Evolutionary conservation across 2,113 vertebrate species (phyloP), one percentile per base, ranked within the genome.

Genomic region (Oryzias woworae): DNA sequence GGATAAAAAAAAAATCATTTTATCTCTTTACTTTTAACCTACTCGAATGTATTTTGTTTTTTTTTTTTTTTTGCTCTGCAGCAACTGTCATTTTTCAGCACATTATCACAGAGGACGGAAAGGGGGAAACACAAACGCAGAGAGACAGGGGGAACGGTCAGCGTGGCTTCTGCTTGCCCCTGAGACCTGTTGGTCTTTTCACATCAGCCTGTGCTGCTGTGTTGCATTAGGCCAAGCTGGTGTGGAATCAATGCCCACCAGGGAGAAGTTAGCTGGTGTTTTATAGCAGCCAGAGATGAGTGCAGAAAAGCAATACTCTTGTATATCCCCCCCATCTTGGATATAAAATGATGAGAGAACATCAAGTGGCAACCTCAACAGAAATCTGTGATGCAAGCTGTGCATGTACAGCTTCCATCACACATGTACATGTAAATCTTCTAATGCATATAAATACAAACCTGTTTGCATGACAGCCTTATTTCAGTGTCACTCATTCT

Each of bases 121-220:
- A 20, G 7, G 4, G 36, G 16, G 20, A 4, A 58, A 45, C 54
- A 53, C 53, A 68, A 28, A 55, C 24, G 24, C 24, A 44, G 50
- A 83, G 45, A 66, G 45, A 44, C 47, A 52, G 0, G 47, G 65
- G 60, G 46, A 26, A 41, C 7, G 46, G 23, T 63, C 36, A 12
- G 62, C 71, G 59, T 61, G 64, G 57, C 71, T 78, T 46, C 64
- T 24, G 47, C 17, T 10, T 47, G 23, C 83, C 36, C 70, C 7
- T 22, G 77, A 68, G 79, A 84, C 77, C 77, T 85, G 79, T 84
- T 85, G 87, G 75, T 80, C 79, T 84, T 87, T 84, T 83, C 73
- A 81, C 63, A 62, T 62, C 68, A 53, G 59, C 53, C 58, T 62
- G 71, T 53, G 48, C 57, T 64, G 62, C 64, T 63, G 43, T 4